phyloP scores from a whole-genome alignment of 2,113 vertebrate genomes.

The Plecturocebus donacophilus region DNA sequence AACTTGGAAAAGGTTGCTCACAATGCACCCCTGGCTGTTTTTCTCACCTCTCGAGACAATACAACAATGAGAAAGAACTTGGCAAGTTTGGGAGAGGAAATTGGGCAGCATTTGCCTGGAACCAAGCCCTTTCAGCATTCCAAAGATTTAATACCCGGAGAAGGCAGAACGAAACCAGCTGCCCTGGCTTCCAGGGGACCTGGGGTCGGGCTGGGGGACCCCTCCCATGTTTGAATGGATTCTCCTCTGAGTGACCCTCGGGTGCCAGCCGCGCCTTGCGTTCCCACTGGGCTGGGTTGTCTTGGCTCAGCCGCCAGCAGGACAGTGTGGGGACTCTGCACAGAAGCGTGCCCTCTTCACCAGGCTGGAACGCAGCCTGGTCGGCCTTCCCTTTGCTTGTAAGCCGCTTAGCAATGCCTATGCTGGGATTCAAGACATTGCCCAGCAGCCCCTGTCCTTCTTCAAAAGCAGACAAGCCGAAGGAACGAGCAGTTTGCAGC shows the following conservation, averaged over 20 bases:
- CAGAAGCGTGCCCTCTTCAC: neutral
- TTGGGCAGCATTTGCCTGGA: conserved; percentile 63
- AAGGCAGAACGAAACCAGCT: neutral
- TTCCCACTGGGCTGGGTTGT: neutral
- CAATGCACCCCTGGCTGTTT: conserved; percentile 49
- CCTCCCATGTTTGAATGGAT: neutral
- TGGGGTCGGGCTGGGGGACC: neutral
- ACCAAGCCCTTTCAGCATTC: conserved; percentile 35
- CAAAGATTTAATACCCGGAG: conserved; percentile 30
- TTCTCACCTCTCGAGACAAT: conserved; percentile 70
- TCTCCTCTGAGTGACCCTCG: neutral
- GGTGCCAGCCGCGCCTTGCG: neutral
- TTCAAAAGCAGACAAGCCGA: neutral
- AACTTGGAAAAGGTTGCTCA: conserved; percentile 26
- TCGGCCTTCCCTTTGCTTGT: neutral
- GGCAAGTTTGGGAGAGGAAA: conserved; percentile 74
- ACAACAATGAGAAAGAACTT: conserved; percentile 73
- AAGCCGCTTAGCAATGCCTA: neutral
- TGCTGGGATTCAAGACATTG: fast-evolving
- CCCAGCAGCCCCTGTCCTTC: neutral
- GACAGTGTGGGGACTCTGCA: neutral
- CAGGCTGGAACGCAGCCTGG: fast-evolving
- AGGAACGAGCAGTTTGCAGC: neutral
- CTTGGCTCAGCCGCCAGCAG: neutral
- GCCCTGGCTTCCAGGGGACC: neutral